Evolutionary conservation across 2,888 invertebrate genomes (phyloP), one percentile per base, ranked within the genome.

Genomic region (Dyspetes luteomarginatus): DNA sequence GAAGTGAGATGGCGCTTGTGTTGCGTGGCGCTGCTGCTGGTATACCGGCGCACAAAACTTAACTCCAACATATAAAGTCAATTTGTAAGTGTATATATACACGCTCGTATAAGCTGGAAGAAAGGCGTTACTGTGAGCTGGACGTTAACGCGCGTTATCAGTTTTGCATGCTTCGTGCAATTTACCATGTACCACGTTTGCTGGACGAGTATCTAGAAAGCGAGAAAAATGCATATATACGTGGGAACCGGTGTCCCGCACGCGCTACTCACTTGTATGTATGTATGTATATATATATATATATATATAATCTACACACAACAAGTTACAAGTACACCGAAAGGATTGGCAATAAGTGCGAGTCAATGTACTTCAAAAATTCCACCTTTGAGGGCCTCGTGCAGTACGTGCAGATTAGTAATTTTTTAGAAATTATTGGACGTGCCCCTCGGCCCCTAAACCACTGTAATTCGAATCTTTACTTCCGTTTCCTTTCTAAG

Each of bases 91-190:
- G 17, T 48, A 4, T 4, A 45, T 15, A 45, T 4, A 2, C 4
- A 68, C 50, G 62, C 56, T 74, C 64, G 62, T 56, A 65, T 75
- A 69, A 76, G 41, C 71, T 62, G 65, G 55, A 76, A 76, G 71
- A 76, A 79, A 80, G 72, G 71, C 80, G 52, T 45, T 55, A 71
- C 80, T 76, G 55, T 28, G 76, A 60, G 80, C 52, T 30, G 26
- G 65, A 60, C 76, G 80, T 72, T 76, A 80, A 80, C 80, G 74
- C 74, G 73, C 76, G 75, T 74, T 81, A 82, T 82, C 81, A 81
- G 78, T 75, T n/a, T 83, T 19, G 82, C 83, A 83, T 82, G 82
- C 81, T 69, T 52, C 50, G 55, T 67, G 82, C 78, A 83, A 82
- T 83, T 83, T 83, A 73, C 82, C 67, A 45, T 58, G 58, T 48